Evolutionary conservation across 2,888 invertebrate species (phyloP).

Genomic region (Brachyptera risi): DNA sequence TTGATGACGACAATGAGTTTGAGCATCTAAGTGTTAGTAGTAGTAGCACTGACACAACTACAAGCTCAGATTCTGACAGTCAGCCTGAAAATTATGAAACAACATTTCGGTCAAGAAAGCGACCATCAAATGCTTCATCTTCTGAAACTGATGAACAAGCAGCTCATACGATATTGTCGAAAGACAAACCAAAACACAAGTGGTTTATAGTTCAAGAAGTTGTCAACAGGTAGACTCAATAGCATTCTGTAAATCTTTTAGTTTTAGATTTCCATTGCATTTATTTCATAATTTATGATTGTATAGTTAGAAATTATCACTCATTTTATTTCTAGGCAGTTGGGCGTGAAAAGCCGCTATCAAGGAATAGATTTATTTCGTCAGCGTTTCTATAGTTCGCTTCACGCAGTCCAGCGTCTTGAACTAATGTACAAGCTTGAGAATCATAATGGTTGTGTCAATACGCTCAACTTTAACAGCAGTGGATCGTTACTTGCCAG

Average conservation of each 20-base stretch:
- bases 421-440: slow-evolving; percentile 71
- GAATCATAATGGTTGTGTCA: slow-evolving; percentile 86
- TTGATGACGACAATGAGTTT: too few relatives aligned
- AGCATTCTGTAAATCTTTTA: too few relatives aligned
- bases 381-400: slow-evolving; percentile 71
- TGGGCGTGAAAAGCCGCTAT: slow-evolving; percentile 47
- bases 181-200: slow-evolving; percentile 61
- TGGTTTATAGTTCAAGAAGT: slow-evolving; percentile 66
- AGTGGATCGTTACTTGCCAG: slow-evolving; percentile 74
- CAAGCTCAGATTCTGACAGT: not conserved
- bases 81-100: not conserved
- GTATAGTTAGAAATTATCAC: not conserved
- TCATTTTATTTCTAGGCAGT: slow-evolving; percentile 38
- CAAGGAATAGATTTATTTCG: slow-evolving; percentile 56
- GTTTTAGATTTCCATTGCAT: too few relatives aligned
- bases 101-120: slow-evolving; percentile 11
- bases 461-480: slow-evolving; percentile 85
- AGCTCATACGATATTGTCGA: slow-evolving; percentile 49
- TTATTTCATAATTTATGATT: too few relatives aligned
- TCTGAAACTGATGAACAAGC: slow-evolving; percentile 31
- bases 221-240: slow-evolving; percentile 60
- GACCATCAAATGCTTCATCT: slow-evolving; percentile 18
- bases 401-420: slow-evolving; percentile 77
- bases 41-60: not conserved
- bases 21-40: not conserved